Evolutionary conservation across 2,113 vertebrate species (phyloP).

Genomic region (Baryphthengus martii): DNA sequence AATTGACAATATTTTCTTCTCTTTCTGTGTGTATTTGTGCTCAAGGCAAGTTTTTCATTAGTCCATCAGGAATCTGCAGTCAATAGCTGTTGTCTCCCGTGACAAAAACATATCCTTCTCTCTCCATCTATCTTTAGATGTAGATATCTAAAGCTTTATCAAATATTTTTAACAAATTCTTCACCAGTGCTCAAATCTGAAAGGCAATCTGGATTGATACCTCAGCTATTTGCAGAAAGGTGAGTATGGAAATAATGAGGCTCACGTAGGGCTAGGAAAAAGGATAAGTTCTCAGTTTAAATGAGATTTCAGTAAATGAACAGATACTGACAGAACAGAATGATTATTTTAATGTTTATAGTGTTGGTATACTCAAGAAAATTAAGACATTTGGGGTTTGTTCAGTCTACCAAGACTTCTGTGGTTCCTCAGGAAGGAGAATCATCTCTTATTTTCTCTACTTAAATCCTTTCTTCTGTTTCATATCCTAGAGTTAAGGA

Average conservation of each 20-base stretch:
- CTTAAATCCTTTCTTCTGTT: background rate
- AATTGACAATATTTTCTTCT: background rate
- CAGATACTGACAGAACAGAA: background rate
- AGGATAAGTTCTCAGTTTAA: background rate
- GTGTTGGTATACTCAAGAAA: background rate
- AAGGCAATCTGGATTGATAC: background rate
- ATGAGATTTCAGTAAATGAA: background rate
- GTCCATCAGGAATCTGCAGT: background rate
- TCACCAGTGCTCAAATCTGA: background rate
- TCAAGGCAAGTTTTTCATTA: background rate
- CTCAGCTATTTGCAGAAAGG: background rate
- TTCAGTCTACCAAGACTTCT: background rate
- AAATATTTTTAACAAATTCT: background rate
- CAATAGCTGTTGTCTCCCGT: background rate
- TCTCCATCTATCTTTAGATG: background rate
- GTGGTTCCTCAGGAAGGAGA: background rate
- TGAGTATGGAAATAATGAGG: background rate
- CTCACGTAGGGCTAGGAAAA: background rate
- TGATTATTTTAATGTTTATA: background rate
- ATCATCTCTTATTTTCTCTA: background rate
- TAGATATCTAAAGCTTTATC: background rate
- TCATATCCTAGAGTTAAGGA: background rate
- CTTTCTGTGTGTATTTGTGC: background rate
- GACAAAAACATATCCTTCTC: background rate
- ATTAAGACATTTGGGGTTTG: background rate